phyloP scores from a whole-genome alignment of 2,797 vertebrate genomes.

The Cuniculus paca region DNA sequence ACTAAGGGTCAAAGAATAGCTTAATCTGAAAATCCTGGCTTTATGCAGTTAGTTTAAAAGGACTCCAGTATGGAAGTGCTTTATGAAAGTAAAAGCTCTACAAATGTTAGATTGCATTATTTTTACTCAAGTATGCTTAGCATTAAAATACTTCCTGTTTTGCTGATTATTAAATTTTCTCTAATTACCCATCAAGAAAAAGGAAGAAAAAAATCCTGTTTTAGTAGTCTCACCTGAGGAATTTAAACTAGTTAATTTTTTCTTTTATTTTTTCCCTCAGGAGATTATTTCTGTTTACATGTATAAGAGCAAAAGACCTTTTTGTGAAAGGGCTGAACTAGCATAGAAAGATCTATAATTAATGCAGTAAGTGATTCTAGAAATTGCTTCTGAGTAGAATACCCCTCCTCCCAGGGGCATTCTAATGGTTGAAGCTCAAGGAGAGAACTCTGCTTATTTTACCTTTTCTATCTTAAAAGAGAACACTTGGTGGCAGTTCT shows the following conservation, averaged over 20 bases:
- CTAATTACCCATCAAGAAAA: conserved; percentile 65
- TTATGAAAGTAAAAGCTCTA: conserved; percentile 64
- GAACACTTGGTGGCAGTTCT: conserved; percentile 68
- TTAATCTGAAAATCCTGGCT: conserved; percentile 77
- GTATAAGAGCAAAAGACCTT: conserved; percentile 63
- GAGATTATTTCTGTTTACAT: conserved; percentile 69
- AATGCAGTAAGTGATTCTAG: conserved; percentile 62
- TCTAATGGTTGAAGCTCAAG: neutral
- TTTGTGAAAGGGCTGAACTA: conserved; percentile 56
- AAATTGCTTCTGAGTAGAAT: conserved; percentile 68
- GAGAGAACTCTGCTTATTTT: conserved; percentile 19
- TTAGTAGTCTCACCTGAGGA: conserved; percentile 61
- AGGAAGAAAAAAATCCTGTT: conserved; percentile 36
- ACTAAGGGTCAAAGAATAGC: conserved; percentile 74
- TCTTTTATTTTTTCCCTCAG: neutral
- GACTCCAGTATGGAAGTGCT: conserved; percentile 49
- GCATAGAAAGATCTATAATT: conserved; percentile 65
- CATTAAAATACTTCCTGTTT: conserved; percentile 48
- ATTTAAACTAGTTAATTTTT: conserved; percentile 25
- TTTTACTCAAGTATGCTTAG: conserved; percentile 63
- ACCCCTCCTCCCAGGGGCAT: neutral
- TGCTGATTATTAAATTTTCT: conserved; percentile 70
- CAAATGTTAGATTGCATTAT: conserved; percentile 53
- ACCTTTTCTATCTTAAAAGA: conserved; percentile 48
- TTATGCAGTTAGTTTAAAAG: conserved; percentile 54